Conservation (phyloP, 2,113 vertebrate genomes). For the Numenius arquata region DNA sequence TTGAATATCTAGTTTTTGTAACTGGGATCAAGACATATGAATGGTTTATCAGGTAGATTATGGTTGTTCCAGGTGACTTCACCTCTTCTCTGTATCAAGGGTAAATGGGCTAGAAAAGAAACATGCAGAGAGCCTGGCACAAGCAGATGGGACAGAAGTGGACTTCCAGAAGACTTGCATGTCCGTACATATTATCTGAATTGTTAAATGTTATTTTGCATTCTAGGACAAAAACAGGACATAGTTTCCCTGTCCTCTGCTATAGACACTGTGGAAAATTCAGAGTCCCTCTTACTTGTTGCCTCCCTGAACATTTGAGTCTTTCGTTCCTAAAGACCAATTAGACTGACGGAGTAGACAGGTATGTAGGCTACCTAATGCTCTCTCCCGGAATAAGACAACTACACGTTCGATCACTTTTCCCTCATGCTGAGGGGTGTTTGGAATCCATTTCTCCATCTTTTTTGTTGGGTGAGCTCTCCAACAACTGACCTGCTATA, state of each 20-base stretch:
- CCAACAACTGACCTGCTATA: not conserved
- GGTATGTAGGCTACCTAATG: not conserved
- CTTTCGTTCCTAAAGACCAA: not conserved
- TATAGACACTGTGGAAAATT: not conserved
- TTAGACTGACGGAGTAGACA: not conserved
- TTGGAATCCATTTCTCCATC: not conserved
- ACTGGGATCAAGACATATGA: not conserved
- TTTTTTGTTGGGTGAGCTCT: not conserved
- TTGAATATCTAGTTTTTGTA: not conserved
- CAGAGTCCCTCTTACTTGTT: not conserved
- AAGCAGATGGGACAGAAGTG: rapidly evolving
- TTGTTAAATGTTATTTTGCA: not conserved
- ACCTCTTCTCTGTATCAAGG: not conserved
- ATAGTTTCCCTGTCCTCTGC: not conserved
- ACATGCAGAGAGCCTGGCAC: not conserved
- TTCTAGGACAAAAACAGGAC: not conserved
- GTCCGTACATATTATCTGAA: not conserved
- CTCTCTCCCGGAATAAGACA: not conserved
- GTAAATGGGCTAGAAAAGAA: not conserved
- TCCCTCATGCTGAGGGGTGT: not conserved
- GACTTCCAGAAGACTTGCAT: not conserved
- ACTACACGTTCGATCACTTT: not conserved
- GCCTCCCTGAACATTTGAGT: not conserved
- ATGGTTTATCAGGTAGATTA: not conserved
- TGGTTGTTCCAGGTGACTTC: not conserved